Conservation (phyloP, 1,140 invertebrate species). For the Zeugodacus cucurbitae region DNA sequence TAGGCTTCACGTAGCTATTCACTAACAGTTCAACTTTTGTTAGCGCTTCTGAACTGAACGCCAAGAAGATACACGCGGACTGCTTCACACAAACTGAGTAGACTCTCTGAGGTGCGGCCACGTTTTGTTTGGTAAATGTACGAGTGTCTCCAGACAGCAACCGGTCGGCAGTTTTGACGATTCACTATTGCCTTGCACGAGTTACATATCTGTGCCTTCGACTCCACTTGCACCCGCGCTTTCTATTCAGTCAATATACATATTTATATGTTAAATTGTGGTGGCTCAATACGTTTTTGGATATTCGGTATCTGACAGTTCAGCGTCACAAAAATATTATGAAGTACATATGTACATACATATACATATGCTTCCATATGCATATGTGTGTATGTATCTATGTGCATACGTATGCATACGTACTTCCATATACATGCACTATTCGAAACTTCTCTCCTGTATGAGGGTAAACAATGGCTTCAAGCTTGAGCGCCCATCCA, state of each 20-base stretch:
- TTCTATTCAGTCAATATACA: background rate
- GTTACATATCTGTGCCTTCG: background rate
- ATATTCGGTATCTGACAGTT: constrained; percentile 6
- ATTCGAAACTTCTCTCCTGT: background rate
- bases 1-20: background rate
- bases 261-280: background rate
- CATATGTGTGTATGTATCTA: background rate
- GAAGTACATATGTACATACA: background rate
- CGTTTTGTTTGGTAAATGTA: constrained; percentile 33
- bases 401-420: background rate
- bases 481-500: background rate
- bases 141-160: background rate
- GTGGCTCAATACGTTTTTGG: background rate
- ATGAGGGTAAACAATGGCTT: background rate
- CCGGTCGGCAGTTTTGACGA: constrained; percentile 1
- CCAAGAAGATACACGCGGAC: constrained; percentile 49
- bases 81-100: constrained; percentile 56
- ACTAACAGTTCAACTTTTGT: background rate
- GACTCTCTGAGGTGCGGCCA: constrained; percentile 52
- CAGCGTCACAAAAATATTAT: background rate
- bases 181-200: background rate
- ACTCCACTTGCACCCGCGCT: background rate
- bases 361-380: background rate
- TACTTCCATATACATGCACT: background rate
- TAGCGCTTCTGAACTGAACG: background rate